Conservation (phyloP, 2,888 invertebrate genomes). For the Drosophila pseudotalamancana region DNA sequence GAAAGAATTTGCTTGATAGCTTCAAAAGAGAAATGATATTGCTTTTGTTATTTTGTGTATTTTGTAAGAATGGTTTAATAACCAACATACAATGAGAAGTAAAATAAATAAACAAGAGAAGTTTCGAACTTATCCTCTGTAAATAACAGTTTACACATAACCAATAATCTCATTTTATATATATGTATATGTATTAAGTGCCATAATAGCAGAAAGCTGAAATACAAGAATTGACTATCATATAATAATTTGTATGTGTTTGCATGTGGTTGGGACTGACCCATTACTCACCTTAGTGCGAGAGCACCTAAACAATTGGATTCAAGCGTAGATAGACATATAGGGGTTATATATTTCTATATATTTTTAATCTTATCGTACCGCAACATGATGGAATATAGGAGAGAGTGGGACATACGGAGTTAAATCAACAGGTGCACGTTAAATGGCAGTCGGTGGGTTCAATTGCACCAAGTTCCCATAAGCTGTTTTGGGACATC, state of each 20-base stretch:
- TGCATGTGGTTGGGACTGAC: slow-evolving; percentile 22
- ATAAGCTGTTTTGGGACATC: slow-evolving; percentile 20
- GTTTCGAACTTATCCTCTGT: slow-evolving; percentile 20
- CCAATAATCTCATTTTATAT: slow-evolving; percentile 77
- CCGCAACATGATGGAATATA: slow-evolving; percentile 47
- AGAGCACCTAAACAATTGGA: slow-evolving; percentile 37
- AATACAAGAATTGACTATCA: slow-evolving; percentile 54
- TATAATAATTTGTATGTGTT: slow-evolving; percentile 24
- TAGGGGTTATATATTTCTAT: slow-evolving; percentile 60
- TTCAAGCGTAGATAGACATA: slow-evolving; percentile 21
- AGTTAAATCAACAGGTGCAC: slow-evolving; percentile 63
- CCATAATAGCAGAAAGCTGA: slow-evolving; percentile 70
- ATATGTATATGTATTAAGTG: slow-evolving; percentile 77
- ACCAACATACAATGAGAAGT: too few relatives aligned
- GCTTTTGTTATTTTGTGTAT: too few relatives aligned
- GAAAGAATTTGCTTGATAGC: neutral
- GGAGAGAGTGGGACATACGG: slow-evolving; percentile 7
- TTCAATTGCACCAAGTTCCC: slow-evolving; percentile 45
- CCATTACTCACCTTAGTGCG: slow-evolving; percentile 52
- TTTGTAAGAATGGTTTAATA: too few relatives aligned
- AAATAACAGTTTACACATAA: slow-evolving; percentile 15
- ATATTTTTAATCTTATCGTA: slow-evolving; percentile 64
- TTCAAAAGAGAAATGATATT: too few relatives aligned
- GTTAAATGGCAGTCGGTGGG: slow-evolving; percentile 36
- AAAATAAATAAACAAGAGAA: slow-evolving; percentile 5